Evolutionary conservation across 2,888 invertebrate genomes (phyloP), one percentile per base, ranked within the genome.

Genomic region (Sphinx pinastri): DNA sequence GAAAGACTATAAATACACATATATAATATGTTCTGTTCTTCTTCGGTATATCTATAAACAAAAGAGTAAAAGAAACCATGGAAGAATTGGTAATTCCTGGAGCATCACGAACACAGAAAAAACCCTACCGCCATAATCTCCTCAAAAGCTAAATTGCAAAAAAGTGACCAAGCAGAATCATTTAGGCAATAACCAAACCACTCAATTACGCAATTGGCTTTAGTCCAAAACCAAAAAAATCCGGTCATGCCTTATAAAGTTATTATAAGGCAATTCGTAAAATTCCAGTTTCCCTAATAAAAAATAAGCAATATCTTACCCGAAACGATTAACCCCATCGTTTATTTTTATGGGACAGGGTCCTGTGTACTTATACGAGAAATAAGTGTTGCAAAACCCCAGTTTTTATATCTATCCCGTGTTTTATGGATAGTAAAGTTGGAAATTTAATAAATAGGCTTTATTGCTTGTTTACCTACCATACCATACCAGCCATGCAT

Each of bases 291-390:
- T 63, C 63, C 63, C 63, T 63, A 63, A 63, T 63, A 63, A 63
- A 75, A 71, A 73, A 75, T 75, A 74, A 75, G 78, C 78, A 76
- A 79, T 80, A 76, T 74, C 71, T 71, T 72, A 73, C 63, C 49
- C 63, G 63, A 63, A 70, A 67, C 74, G 78, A 79, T 81, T 81
- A 81, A 79, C 75, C 75, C 75, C 47, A 68, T 71, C 77, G 73
- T 81, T 77, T 74, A 72, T 75, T 80, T 81, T 81, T 81, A 81
- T 75, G 77, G 45, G 19, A 13, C 59, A 70, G 71, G 72, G 72
- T 70, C 71, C 71, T 59, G 57, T 59, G 68, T 63, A 59, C 71
- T 72, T 68, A 71, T 68, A 71, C 69, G 69, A 67, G 68, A 68
- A 67, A 54, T 69, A 51, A 49, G 57, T 70, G 67, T 57, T 58